Evolutionary conservation across 2,888 invertebrate genomes (phyloP).

Genomic region (Philereme vetulata): DNA sequence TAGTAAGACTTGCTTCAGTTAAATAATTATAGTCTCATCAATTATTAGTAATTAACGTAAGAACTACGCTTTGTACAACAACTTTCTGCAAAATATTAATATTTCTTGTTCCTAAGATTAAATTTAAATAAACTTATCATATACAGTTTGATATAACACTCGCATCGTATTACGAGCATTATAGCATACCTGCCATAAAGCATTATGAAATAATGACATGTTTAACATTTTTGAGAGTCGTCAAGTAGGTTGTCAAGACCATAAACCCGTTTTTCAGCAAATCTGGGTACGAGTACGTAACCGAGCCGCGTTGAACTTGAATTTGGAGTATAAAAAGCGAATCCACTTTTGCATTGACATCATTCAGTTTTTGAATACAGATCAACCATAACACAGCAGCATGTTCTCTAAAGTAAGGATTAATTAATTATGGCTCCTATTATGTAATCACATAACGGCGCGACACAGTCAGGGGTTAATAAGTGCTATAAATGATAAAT

Average conservation of each 20-base stretch:
- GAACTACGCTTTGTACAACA: too few relatives aligned
- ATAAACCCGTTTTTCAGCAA: constrained; percentile 32
- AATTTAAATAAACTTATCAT: neutral
- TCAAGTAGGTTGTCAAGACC: constrained; percentile 3
- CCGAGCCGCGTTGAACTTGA: constrained; percentile 6
- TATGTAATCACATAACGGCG: neutral
- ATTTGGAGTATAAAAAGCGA: constrained; percentile 58
- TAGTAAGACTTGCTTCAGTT: too few relatives aligned
- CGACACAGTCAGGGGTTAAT: too few relatives aligned
- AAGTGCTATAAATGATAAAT: too few relatives aligned
- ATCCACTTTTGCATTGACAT: constrained; percentile 42
- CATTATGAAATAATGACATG: constrained; percentile 14
- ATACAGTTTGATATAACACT: neutral
- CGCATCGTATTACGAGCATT: neutral
- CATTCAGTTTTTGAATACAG: constrained; percentile 48
- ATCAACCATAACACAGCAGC: constrained; percentile 44
- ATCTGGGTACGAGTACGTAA: constrained; percentile 35
- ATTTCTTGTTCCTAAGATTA: too few relatives aligned
- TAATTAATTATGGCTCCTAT: neutral
- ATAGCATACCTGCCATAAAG: neutral
- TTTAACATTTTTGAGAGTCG: constrained; percentile 11
- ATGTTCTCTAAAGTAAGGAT: constrained; percentile 60
- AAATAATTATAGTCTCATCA: too few relatives aligned
- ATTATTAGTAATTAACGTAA: too few relatives aligned
- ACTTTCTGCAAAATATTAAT: too few relatives aligned